These are phyloP conservation scores for Tachuris rubrigastra DNA, from an alignment of 2,113 vertebrate genomes.

Conservation along the genomic window DNA sequence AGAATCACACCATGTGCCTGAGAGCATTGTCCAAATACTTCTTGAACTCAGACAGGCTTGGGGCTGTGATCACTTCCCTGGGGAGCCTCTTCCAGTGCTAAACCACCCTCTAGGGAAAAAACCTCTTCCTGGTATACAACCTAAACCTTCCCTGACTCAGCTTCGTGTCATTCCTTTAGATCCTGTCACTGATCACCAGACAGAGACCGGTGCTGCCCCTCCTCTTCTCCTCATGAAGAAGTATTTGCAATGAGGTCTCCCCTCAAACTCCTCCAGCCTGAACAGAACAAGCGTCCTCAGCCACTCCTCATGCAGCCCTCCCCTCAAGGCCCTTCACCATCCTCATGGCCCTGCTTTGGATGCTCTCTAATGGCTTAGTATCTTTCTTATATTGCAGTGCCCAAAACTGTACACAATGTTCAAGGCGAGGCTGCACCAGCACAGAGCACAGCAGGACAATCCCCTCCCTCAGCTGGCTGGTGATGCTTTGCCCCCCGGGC, in stretches of 20 bases:
- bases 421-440: neutral
- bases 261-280: neutral
- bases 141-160: neutral
- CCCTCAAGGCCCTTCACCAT: neutral
- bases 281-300: neutral
- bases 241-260: neutral
- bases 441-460: neutral
- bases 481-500: neutral
- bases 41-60: neutral
- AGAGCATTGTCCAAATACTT: neutral
- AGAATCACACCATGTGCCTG: neutral
- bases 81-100: neutral
- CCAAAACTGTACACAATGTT: neutral
- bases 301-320: accelerated
- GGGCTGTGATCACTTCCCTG: neutral
- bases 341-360: neutral
- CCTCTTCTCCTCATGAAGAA: neutral
- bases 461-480: no score
- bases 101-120: neutral
- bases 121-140: neutral
- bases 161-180: neutral
- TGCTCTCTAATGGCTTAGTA: neutral
- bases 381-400: no score
- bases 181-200: neutral
- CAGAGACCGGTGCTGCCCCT: neutral